phyloP scores from a whole-genome alignment of 2,113 vertebrate genomes.

The Apodemus sylvaticus region DNA sequence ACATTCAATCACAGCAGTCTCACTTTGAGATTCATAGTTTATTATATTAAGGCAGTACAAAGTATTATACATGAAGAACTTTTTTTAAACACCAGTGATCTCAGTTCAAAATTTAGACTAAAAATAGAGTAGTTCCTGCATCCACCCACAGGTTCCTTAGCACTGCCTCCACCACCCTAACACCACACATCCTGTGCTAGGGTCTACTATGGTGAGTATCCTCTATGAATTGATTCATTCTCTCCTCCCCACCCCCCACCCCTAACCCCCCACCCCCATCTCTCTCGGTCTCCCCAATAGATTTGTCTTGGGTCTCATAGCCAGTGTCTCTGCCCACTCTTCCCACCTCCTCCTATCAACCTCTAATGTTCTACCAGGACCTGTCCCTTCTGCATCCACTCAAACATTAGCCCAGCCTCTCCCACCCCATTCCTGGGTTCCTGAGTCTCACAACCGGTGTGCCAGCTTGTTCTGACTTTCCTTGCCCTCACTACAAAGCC shows the following conservation, averaged over 20 bases:
- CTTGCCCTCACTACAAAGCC: not conserved
- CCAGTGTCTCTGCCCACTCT: too few relatives aligned
- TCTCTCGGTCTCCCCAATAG: not conserved
- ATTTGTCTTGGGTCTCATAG: not conserved
- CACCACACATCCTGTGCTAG: not conserved
- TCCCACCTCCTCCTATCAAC: not conserved
- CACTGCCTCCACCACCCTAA: not conserved
- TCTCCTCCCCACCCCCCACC: too few relatives aligned
- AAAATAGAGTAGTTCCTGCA: not conserved
- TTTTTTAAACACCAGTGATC: not conserved
- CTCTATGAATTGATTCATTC: not conserved
- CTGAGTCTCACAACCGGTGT: not conserved
- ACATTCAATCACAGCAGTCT: not conserved
- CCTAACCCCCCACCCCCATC: too few relatives aligned
- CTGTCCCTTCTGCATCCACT: not conserved
- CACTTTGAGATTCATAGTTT: conserved; percentile 72
- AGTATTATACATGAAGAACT: conserved; percentile 57
- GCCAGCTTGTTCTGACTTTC: not conserved
- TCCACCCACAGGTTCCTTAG: not conserved
- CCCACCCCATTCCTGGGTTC: not conserved
- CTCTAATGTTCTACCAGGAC: not conserved
- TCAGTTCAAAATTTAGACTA: not conserved
- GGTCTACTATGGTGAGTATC: not conserved
- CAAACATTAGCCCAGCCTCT: not conserved
- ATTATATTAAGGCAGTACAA: conserved; percentile 71